Conservation (phyloP, 2,888 invertebrate genomes). For the Cheilosia impressa region DNA sequence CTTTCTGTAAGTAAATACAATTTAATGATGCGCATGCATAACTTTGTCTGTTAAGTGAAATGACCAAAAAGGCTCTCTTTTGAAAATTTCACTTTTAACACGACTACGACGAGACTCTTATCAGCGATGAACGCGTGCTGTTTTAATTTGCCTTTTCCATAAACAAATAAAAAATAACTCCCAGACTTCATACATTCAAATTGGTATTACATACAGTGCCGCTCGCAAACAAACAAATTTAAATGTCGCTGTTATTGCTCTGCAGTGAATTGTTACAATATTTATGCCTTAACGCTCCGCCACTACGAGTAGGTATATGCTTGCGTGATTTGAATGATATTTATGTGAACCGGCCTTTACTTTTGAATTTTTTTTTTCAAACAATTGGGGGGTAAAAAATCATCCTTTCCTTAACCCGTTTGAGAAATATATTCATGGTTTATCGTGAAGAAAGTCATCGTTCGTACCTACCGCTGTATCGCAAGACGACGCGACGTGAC, state of each 20-base stretch:
- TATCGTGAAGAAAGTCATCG: conserved; percentile 40
- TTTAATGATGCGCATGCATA: conserved; percentile 8
- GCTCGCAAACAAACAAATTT: conserved; percentile 3
- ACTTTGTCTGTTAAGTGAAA: conserved; percentile 11
- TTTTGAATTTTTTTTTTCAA: conserved; percentile 35
- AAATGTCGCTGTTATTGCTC: conserved; percentile 2
- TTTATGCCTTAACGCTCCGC: conserved; percentile 28
- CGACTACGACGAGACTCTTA: conserved; percentile 17
- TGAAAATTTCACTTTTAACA: conserved; percentile 57
- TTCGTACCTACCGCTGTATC: background rate
- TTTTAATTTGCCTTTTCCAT: conserved; percentile 13
- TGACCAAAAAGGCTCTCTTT: conserved; percentile 32
- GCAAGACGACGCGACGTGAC: conserved; percentile 18
- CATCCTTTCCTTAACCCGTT: conserved; percentile 4
- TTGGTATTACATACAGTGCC: conserved; percentile 2
- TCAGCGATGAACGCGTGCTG: conserved; percentile 39
- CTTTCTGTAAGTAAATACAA: background rate
- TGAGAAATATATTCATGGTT: background rate
- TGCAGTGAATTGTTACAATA: conserved; percentile 22
- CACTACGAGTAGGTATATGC: background rate
- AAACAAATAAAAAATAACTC: conserved; percentile 20
- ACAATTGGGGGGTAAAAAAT: conserved; percentile 14
- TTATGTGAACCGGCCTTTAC: conserved; percentile 33
- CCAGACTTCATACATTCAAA: conserved; percentile 20
- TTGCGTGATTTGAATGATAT: conserved; percentile 59